phyloP scores from a whole-genome alignment of 2,113 vertebrate species.

The Passer montanus region DNA sequence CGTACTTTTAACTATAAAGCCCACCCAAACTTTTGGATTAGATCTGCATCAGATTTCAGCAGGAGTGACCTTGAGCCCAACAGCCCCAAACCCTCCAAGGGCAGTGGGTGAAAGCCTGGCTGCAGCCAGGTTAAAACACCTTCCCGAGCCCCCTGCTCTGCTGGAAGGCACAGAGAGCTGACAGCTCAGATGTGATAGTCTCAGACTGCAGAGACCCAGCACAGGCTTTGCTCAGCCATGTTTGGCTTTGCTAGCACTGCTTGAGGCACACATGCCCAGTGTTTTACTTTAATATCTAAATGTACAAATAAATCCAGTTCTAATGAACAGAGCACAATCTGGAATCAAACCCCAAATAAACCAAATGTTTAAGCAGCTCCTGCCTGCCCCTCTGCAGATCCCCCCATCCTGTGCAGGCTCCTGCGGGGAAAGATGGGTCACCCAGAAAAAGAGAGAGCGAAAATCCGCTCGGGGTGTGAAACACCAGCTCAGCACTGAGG shows the following conservation, averaged over 20 bases:
- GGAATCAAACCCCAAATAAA: background rate
- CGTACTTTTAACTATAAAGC: background rate
- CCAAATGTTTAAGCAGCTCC: background rate
- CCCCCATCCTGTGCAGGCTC: background rate
- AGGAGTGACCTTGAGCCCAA: background rate
- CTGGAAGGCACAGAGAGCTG: background rate
- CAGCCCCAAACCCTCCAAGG: background rate
- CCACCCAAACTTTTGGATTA: background rate
- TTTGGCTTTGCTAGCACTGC: background rate
- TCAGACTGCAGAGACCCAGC: background rate
- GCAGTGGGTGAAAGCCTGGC: background rate
- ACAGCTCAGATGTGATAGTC: background rate
- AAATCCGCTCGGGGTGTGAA: background rate
- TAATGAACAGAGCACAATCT: background rate
- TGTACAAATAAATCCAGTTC: background rate
- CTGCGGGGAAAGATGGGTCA: background rate
- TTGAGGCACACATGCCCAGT: background rate
- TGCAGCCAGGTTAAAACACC: background rate
- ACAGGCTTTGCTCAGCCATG: background rate
- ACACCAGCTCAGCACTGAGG: background rate
- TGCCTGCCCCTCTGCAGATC: background rate
- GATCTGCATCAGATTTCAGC: background rate
- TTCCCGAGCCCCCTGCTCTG: background rate
- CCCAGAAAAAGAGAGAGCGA: background rate
- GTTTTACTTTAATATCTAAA: background rate